Evolutionary conservation across 53 echinoderm and acorn worm species (phyloP), one percentile per base, ranked within the genome.

Genomic region (Crossaster papposus): DNA sequence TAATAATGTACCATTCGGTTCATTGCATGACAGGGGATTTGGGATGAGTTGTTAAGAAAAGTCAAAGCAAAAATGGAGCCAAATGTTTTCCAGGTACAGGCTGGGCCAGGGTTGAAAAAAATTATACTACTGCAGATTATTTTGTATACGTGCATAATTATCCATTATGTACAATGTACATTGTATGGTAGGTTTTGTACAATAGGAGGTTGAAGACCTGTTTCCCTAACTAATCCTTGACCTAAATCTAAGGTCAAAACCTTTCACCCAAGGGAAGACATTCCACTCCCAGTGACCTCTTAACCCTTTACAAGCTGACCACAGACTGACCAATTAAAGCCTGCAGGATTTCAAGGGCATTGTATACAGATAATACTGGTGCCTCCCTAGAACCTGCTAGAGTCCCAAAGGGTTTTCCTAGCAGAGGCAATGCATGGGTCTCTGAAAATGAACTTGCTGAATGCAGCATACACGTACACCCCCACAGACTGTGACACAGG

Each of bases 251-350:
- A 72, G 84, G 84, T 84, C 84, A 84, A 53, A 72, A 52, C 84
- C 84, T 54, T 72, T 26, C 72, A 71, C 84, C 54, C 72, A 12
- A 72, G 84, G 83, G 84, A 84, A 72, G 84, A 84, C 84, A 84
- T 84, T 84, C 84, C 84, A 36, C 23, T 50, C 83, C 4, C 15
- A 17, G 38, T 44, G 72, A 72, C 84, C 72, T 53, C 30, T 71
- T 72, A 84, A 72, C 44, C 84, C 11, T 29, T 1, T 34, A 65
- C 65, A 72, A 84, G 84, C 72, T 84, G 64, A 84, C 84, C 83
- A n/a, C n/a, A 83, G 81, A 62, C 81, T 81, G 81, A 81, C 81
- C 81, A 81, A 81, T 81, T 81, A 81, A n/a, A 81, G 62, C 62
- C 34, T 58, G 58, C 22, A 20, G 58, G 62, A 17, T 10, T 74